Percentiles rank a stretch among this genome's conserved stretches.
Conservation (phyloP, 1,140 invertebrate genomes). For the Phymastichus coffea region DNA sequence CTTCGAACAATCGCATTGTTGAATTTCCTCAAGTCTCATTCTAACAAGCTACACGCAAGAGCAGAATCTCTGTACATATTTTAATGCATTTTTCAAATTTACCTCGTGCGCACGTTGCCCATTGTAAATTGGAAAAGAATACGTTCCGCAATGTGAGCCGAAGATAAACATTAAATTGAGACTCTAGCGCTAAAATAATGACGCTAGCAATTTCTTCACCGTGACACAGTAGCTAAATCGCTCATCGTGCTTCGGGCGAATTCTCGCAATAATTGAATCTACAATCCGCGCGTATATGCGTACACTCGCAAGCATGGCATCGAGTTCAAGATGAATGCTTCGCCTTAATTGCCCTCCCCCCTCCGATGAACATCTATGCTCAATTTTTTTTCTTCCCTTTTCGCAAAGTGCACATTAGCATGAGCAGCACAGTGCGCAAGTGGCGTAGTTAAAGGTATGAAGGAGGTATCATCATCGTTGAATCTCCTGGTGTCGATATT, state of each 20-base stretch:
- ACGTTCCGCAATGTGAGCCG: background rate
- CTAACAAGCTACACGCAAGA: too few species aligned
- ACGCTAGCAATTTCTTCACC: background rate
- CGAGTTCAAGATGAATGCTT: conserved; percentile 3
- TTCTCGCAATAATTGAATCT: too few species aligned
- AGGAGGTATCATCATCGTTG: too few species aligned
- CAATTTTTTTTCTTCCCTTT: background rate
- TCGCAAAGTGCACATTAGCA: background rate
- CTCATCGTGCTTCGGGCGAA: too few species aligned
- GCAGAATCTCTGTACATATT: too few species aligned
- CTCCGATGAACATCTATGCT: background rate
- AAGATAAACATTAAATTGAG: background rate
- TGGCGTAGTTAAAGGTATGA: too few species aligned
- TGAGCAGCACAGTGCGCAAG: too few species aligned
- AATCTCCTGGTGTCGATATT: background rate
- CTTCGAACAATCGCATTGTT: too few species aligned
- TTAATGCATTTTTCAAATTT: too few species aligned
- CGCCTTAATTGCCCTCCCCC: conserved; percentile 2
- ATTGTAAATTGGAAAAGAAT: background rate
- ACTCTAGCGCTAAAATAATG: too few species aligned
- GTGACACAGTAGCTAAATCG: background rate
- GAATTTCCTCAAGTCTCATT: too few species aligned
- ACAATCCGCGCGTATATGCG: background rate
- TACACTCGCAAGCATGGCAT: background rate
- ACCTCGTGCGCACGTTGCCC: too few species aligned